phyloP scores from a whole-genome alignment of 2,797 vertebrate species.

The Amblyopsis hoosieri region DNA sequence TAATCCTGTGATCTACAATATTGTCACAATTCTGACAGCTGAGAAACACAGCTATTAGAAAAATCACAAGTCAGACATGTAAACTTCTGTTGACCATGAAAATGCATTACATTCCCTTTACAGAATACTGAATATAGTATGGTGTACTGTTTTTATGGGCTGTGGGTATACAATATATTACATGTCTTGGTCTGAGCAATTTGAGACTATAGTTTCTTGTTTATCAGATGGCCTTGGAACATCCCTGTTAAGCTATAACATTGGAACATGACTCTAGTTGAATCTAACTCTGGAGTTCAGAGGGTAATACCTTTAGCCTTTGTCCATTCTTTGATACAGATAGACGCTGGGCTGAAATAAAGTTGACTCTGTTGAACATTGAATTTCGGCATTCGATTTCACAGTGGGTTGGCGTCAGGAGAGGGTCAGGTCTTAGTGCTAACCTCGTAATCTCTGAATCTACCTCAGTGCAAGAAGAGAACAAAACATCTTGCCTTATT shows the following conservation, averaged over 20 bases:
- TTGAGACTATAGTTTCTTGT: neutral
- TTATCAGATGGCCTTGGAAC: neutral
- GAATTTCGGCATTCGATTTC: constrained; percentile 20
- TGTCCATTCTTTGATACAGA: constrained; percentile 33
- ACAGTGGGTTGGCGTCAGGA: constrained; percentile 3
- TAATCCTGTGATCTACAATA: too few species aligned
- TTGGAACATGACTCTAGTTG: constrained; percentile 30
- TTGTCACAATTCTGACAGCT: too few species aligned
- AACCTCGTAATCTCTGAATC: constrained; percentile 12
- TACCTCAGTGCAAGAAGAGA: constrained; percentile 8
- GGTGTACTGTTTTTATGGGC: too few species aligned
- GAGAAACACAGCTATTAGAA: too few species aligned
- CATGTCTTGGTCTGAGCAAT: neutral
- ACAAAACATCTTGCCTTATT: constrained; percentile 1
- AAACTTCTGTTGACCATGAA: too few species aligned
- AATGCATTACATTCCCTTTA: too few species aligned
- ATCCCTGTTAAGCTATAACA: constrained; percentile 3
- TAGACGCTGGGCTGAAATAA: constrained; percentile 33
- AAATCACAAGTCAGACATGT: too few species aligned
- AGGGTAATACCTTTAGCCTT: constrained; percentile 39
- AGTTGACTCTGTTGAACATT: constrained; percentile 13
- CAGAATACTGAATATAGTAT: too few species aligned
- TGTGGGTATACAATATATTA: too few species aligned
- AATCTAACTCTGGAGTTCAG: constrained; percentile 35
- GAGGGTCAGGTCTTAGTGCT: constrained; percentile 1